A percentile compares a stretch with the other conserved stretches of the same genome.
phyloP scores from a whole-genome alignment of 2,888 invertebrate species.

The Cordilura impudica region DNA sequence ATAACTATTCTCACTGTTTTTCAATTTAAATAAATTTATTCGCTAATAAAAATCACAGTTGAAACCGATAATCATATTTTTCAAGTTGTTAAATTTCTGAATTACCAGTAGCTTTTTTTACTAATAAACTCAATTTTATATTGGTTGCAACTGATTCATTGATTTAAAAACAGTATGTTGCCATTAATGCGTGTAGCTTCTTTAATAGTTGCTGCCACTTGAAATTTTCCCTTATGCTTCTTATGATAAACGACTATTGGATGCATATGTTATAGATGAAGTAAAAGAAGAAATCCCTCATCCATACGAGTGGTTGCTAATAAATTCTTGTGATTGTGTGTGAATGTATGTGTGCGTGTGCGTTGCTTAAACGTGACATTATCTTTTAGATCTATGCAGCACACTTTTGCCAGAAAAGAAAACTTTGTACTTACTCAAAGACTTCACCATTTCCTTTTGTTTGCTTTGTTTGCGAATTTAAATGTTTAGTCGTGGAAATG shows the following conservation, averaged over 20 bases:
- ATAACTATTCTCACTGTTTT: too few relatives aligned
- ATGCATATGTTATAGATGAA: background rate
- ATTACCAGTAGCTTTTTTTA: conserved; percentile 16
- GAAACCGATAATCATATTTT: background rate
- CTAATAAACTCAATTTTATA: too few relatives aligned
- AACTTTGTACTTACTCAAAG: background rate
- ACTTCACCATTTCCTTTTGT: background rate
- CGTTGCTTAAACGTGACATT: background rate
- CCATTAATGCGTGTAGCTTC: conserved; percentile 39
- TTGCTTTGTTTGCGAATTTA: too few relatives aligned
- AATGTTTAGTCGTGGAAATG: too few relatives aligned
- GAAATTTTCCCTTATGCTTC: background rate
- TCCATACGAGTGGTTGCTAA: conserved; percentile 10
- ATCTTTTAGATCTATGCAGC: background rate
- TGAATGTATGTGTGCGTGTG: background rate
- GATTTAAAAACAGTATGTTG: conserved; percentile 5
- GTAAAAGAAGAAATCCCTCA: conserved; percentile 25
- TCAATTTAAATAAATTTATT: background rate
- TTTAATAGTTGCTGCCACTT: conserved; percentile 15
- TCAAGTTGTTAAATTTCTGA: background rate
- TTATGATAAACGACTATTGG: conserved; percentile 29
- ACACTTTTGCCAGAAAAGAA: background rate
- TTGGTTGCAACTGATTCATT: background rate
- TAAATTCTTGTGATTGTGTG: conserved; percentile 15
- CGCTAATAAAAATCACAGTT: conserved; percentile 26